Evolutionary conservation across 2,113 vertebrate genomes (phyloP).

Genomic region (Vimba vimba): DNA sequence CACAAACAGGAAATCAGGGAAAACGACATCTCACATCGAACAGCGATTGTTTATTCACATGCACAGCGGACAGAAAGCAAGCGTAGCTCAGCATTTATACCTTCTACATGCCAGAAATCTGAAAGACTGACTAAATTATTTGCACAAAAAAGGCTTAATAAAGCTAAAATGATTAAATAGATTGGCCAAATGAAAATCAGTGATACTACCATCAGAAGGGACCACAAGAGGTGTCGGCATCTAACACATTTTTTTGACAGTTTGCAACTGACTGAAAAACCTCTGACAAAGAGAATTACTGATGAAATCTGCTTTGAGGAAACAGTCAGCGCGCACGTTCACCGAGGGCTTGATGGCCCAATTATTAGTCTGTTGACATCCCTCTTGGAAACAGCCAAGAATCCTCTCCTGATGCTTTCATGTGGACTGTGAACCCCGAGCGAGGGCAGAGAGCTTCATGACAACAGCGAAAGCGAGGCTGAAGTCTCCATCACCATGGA

Average conservation of each 20-base stretch:
- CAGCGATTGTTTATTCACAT: neutral
- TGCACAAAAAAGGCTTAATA: neutral
- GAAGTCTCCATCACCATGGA: constrained; percentile 65
- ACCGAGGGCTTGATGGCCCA: constrained; percentile 30
- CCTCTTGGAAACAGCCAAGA: constrained; percentile 31
- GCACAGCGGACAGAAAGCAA: neutral
- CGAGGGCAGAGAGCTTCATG: constrained; percentile 40
- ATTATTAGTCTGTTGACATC: constrained; percentile 47
- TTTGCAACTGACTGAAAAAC: neutral
- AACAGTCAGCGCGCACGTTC: neutral
- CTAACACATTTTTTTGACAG: neutral
- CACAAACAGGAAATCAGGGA: neutral
- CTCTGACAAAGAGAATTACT: constrained; percentile 13
- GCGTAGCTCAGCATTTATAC: neutral
- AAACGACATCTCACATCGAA: neutral
- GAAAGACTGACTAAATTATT: neutral
- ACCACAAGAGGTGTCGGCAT: neutral
- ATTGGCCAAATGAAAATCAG: neutral
- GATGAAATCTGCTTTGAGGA: constrained; percentile 30
- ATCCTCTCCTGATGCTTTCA: constrained; percentile 53
- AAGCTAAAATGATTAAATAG: neutral
- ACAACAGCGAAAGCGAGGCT: constrained; percentile 46
- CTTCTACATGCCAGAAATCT: neutral
- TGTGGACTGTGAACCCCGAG: constrained; percentile 56
- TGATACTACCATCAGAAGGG: neutral